Conservation (phyloP, 2,797 vertebrate species). For the Siniperca undulata region DNA sequence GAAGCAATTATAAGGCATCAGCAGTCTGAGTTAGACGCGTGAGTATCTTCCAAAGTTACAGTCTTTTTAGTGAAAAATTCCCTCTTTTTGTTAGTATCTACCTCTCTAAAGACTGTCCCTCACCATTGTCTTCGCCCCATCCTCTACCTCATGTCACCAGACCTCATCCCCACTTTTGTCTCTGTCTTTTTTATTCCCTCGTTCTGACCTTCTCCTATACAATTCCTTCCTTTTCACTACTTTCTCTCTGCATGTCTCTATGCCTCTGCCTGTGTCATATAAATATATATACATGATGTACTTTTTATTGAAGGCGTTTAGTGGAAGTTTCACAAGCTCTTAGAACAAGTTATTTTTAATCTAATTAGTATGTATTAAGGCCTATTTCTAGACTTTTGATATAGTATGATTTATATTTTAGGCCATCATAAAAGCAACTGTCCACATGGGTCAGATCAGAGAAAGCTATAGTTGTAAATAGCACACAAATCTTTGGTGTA, state of each 20-base stretch:
- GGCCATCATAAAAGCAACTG: conserved; percentile 5
- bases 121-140: neutral
- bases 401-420: conserved; percentile 10
- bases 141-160: neutral
- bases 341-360: conserved; percentile 6
- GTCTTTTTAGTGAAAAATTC: neutral
- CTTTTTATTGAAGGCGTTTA: conserved; percentile 13
- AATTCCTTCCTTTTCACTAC: neutral
- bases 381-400: conserved; percentile 17
- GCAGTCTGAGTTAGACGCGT: neutral
- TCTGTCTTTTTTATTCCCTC: neutral
- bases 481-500: neutral
- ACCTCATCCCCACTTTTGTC: neutral
- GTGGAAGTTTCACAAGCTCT: neutral
- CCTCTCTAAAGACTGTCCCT: neutral
- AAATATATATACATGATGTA: neutral
- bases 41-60: neutral
- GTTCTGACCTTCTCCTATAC: neutral
- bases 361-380: neutral
- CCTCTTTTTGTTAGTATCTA: neutral
- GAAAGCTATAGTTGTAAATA: neutral
- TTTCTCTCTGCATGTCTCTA: neutral
- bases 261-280: neutral
- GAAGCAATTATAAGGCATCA: neutral
- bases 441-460: neutral